A percentile compares a stretch with the other conserved stretches of the same genome.
phyloP scores from a whole-genome alignment of 1,140 invertebrate genomes.

The Drosophila orena region DNA sequence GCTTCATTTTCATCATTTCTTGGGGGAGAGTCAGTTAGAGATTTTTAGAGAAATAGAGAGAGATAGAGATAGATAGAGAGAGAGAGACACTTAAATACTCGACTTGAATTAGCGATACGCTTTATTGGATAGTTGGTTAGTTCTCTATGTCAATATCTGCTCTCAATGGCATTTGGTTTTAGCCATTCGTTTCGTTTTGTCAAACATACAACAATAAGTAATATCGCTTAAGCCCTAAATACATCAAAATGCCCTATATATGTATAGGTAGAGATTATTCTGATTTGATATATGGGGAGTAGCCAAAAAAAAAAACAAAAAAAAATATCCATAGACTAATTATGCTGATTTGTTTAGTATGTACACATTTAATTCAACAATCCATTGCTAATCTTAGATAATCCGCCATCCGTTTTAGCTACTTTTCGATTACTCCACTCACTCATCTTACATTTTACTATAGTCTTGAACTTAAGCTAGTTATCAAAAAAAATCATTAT shows the following conservation, averaged over 20 bases:
- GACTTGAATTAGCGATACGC: conserved; percentile 30
- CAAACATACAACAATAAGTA: conserved; percentile 59
- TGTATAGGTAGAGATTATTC: conserved; percentile 42
- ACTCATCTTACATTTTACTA: conserved; percentile 52
- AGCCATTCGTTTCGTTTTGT: background rate
- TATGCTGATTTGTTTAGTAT: conserved; percentile 26
- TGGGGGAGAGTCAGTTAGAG: conserved; percentile 12
- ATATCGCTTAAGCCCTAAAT: conserved; percentile 43
- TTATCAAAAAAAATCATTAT: conserved; percentile 49
- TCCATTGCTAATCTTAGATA: conserved; percentile 10
- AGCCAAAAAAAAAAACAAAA: conserved; percentile 34
- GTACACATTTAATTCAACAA: conserved; percentile 28
- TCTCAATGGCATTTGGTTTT: conserved; percentile 8
- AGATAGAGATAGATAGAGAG: conserved; percentile 15
- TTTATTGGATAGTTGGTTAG: conserved; percentile 37
- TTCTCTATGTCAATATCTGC: conserved; percentile 35
- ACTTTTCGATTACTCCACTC: background rate
- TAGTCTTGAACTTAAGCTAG: conserved; percentile 68
- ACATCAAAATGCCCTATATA: conserved; percentile 41
- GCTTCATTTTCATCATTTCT: background rate
- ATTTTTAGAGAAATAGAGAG: conserved; percentile 14
- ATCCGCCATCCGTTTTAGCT: conserved; percentile 7
- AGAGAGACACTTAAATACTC: conserved; percentile 44
- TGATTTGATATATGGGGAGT: conserved; percentile 38
- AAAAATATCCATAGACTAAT: conserved; percentile 26